These are phyloP conservation scores for Falco columbarius DNA, from an alignment of 2,797 vertebrate genomes.

Conservation along the genomic window DNA sequence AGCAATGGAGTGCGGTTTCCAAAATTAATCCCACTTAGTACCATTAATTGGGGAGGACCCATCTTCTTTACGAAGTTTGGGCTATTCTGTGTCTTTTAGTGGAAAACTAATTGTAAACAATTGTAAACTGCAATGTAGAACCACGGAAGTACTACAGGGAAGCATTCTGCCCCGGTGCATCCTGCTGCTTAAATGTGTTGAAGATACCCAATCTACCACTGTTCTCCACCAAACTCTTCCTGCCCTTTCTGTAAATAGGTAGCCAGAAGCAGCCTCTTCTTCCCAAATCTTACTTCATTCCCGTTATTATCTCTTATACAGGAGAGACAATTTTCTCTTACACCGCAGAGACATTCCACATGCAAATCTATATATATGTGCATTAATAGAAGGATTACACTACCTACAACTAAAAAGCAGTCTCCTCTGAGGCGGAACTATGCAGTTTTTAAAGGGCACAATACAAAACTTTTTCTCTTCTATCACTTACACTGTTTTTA, in stretches of 20 bases:
- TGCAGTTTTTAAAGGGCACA: background rate
- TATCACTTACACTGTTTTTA: constrained; percentile 5
- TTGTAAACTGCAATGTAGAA: background rate
- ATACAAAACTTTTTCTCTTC: constrained; percentile 1
- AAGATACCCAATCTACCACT: background rate
- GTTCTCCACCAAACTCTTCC: background rate
- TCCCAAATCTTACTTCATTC: background rate
- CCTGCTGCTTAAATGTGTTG: background rate
- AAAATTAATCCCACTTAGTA: background rate
- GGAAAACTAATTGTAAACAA: background rate
- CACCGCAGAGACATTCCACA: background rate
- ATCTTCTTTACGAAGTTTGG: background rate
- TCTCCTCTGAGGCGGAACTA: background rate
- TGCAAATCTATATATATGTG: background rate
- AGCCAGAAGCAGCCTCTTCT: background rate
- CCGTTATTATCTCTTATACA: background rate
- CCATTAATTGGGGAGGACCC: background rate
- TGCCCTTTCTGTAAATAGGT: background rate
- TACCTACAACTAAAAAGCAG: background rate
- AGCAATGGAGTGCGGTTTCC: background rate
- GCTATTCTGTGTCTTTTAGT: background rate
- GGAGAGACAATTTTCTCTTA: background rate
- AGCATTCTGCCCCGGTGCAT: background rate
- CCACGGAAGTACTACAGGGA: background rate
- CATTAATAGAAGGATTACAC: background rate